These are phyloP conservation scores for Lamellibrachia luymesi DNA, from an alignment of 1,140 invertebrate genomes.

Conservation along the genomic window DNA sequence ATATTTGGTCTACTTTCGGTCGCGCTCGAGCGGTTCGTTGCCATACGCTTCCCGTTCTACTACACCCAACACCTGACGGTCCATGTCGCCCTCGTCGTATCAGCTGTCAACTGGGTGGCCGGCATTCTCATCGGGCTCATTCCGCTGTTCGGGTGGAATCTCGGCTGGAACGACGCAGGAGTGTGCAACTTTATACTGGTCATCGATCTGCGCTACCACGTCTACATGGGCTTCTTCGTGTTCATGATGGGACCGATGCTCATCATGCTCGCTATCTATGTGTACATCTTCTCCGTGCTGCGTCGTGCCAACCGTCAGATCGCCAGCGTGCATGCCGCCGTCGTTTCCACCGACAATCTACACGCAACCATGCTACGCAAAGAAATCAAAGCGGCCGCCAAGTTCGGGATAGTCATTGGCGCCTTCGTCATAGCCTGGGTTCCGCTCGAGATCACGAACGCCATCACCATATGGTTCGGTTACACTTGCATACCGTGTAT, in stretches of 20 bases:
- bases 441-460: constrained; percentile 86
- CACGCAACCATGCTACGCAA: not conserved
- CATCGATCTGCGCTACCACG: constrained; percentile 27
- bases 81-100: constrained; percentile 24
- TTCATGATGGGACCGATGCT: constrained; percentile 29
- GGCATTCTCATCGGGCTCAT: constrained; percentile 24
- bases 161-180: constrained; percentile 15
- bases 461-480: constrained; percentile 61
- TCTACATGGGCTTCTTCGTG: constrained; percentile 30
- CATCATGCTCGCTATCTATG: constrained; percentile 17
- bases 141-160: constrained; percentile 25
- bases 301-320: constrained; percentile 49
- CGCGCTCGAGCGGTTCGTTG: constrained; percentile 65
- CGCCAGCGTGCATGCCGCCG: not conserved
- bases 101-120: constrained; percentile 23
- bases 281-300: constrained; percentile 36
- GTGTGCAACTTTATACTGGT: constrained; percentile 32
- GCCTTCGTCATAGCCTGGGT: constrained; percentile 93
- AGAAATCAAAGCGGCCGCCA: constrained; percentile 73
- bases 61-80: constrained; percentile 26
- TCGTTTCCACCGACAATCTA: not conserved
- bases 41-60: constrained; percentile 68
- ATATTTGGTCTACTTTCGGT: constrained; percentile 30
- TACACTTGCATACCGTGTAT: constrained; percentile 61
- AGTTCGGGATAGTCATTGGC: constrained; percentile 82